Conservation (phyloP, 1,140 invertebrate genomes). For the Temnothorax nylanderi region DNA sequence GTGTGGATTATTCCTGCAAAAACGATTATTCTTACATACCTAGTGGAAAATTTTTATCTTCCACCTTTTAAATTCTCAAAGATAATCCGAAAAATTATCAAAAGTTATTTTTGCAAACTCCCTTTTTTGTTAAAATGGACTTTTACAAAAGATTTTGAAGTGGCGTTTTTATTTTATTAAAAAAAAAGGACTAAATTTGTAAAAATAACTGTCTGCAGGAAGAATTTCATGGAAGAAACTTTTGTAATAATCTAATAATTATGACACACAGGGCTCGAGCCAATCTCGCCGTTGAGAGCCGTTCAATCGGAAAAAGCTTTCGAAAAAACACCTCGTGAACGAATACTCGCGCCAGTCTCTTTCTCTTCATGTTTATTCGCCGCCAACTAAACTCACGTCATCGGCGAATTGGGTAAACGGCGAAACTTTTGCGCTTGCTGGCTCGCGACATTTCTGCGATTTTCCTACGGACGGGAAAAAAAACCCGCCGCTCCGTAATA, state of each 20-base stretch:
- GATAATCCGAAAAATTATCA: not conserved
- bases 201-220: slow-evolving; percentile 23
- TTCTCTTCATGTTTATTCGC: slow-evolving; percentile 55
- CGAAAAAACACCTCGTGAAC: slow-evolving; percentile 40
- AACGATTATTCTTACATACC: not conserved
- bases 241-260: slow-evolving; percentile 59
- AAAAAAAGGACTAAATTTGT: not conserved
- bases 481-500: slow-evolving; percentile 4
- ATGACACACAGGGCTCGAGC: not conserved
- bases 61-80: not conserved
- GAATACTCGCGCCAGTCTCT: slow-evolving; percentile 35
- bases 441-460: slow-evolving; percentile 34
- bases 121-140: not conserved
- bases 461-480: slow-evolving; percentile 8
- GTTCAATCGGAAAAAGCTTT: slow-evolving; percentile 55
- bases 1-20: not conserved
- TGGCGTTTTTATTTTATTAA: not conserved
- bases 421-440: slow-evolving; percentile 45
- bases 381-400: slow-evolving; percentile 57
- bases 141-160: not conserved
- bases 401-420: slow-evolving; percentile 51
- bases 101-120: slow-evolving; percentile 21
- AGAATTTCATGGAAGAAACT: slow-evolving; percentile 34
- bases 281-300: slow-evolving; percentile 3
- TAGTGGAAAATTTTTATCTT: not conserved